Conservation (phyloP, 2,888 invertebrate genomes). For the Neocrepidodera transversa region DNA sequence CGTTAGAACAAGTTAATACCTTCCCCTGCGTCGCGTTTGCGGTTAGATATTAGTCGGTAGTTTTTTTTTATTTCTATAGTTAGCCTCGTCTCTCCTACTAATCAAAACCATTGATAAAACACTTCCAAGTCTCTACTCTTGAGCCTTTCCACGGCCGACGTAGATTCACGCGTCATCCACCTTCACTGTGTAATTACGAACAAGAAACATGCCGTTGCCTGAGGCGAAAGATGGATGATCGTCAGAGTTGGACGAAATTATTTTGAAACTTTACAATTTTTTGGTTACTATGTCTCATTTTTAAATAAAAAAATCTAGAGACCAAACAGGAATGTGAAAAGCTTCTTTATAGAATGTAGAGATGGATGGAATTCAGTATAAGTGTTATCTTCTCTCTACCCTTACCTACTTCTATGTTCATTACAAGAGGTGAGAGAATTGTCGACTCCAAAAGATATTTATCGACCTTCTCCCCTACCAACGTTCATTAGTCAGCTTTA, state of each 20-base stretch:
- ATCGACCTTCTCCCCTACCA: constrained; percentile 20
- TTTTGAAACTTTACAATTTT: too few relatives aligned
- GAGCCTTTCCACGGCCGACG: constrained; percentile 9
- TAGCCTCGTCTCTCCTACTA: constrained; percentile 1
- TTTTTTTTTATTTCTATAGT: constrained; percentile 5
- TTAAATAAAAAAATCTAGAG: too few relatives aligned
- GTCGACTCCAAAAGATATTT: constrained; percentile 28
- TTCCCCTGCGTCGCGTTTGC: not conserved
- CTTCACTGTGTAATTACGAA: constrained; percentile 18
- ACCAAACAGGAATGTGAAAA: too few relatives aligned
- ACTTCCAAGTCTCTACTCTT: too few relatives aligned
- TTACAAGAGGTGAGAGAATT: constrained; percentile 25
- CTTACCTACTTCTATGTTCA: constrained; percentile 5
- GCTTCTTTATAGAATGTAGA: too few relatives aligned
- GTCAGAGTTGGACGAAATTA: too few relatives aligned
- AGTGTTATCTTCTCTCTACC: too few relatives aligned
- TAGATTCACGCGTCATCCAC: constrained; percentile 23
- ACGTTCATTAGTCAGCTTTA: constrained; percentile 37
- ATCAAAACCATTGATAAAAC: constrained; percentile 18
- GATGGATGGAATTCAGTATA: too few relatives aligned
- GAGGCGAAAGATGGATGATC: not conserved
- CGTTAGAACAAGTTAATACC: not conserved
- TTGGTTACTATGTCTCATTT: too few relatives aligned
- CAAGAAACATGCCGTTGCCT: constrained; percentile 19
- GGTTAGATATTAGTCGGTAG: not conserved